Evolutionary conservation across 2,113 vertebrate species (phyloP).

Genomic region (Harpagus bidentatus): DNA sequence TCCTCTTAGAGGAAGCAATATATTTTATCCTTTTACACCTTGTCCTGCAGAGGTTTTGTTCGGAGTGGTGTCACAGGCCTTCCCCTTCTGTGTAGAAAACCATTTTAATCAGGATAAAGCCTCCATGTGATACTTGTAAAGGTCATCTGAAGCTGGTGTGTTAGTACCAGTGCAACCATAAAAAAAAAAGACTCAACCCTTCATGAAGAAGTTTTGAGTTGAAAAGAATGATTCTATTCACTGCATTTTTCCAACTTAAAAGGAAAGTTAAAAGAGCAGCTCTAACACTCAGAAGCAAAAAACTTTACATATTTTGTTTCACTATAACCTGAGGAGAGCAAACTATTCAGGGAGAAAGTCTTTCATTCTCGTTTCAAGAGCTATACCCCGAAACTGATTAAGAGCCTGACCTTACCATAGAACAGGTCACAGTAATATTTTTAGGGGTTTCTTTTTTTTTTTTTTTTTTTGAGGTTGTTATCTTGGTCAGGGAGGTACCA

Average conservation of each 20-base stretch:
- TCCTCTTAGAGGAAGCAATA: conserved; percentile 64
- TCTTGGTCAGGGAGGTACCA: conserved; percentile 47
- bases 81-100: conserved; percentile 70
- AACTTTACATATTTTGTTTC: conserved; percentile 79
- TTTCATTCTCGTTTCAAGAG: conserved; percentile 75
- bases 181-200: conserved; percentile 66
- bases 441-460: conserved; percentile 16
- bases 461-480: conserved; percentile 8
- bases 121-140: conserved; percentile 66
- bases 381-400: conserved; percentile 71
- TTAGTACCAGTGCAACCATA: conserved; percentile 70
- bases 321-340: conserved; percentile 68
- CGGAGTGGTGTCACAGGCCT: conserved; percentile 67
- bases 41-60: conserved; percentile 73
- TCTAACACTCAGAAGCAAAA: conserved; percentile 70
- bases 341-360: conserved; percentile 68
- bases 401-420: conserved; percentile 61
- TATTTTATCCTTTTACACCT: conserved; percentile 69
- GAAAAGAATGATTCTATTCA: conserved; percentile 78
- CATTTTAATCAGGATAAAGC: conserved; percentile 78
- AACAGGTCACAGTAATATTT: conserved; percentile 58
- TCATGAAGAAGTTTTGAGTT: conserved; percentile 73
- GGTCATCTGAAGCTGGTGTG: conserved; percentile 56
- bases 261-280: conserved; percentile 74
- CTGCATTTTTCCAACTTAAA: conserved; percentile 72